Conservation (phyloP, 2,888 invertebrate genomes). For the Thereva nobilitata region DNA sequence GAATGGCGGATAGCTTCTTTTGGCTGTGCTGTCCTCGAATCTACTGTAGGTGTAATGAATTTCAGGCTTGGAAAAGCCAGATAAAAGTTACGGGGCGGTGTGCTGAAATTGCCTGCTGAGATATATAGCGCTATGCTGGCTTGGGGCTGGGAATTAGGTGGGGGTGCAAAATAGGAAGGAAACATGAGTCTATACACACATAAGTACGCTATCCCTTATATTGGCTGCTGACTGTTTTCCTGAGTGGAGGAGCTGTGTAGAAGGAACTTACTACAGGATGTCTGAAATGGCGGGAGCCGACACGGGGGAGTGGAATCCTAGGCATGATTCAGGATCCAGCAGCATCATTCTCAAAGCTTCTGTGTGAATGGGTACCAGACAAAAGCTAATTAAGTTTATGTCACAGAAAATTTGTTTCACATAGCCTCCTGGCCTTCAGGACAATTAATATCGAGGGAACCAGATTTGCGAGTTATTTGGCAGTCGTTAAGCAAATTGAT, state of each 20-base stretch:
- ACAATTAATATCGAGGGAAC: conserved; percentile 53
- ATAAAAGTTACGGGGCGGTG: conserved; percentile 23
- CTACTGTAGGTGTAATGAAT: conserved; percentile 32
- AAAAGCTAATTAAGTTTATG: conserved; percentile 60
- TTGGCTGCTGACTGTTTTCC: no score
- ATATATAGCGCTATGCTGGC: conserved; percentile 2
- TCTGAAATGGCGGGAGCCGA: background rate
- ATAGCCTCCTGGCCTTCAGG: conserved; percentile 53
- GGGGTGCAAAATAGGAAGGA: conserved; percentile 9
- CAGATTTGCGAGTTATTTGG: conserved; percentile 36
- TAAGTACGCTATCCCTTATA: background rate
- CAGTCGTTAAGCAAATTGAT: conserved; percentile 35
- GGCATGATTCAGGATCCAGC: background rate
- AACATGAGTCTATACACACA: conserved; percentile 13
- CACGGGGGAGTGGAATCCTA: conserved; percentile 1
- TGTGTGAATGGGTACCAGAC: conserved; percentile 42
- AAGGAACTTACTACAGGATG: no score
- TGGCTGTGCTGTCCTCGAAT: conserved; percentile 20
- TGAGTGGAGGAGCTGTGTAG: no score
- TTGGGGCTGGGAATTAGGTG: conserved; percentile 1
- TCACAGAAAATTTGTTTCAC: conserved; percentile 59
- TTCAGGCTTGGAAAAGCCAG: conserved; percentile 28
- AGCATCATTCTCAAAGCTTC: conserved; percentile 4
- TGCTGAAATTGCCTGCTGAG: conserved; percentile 1
- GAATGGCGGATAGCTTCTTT: conserved; percentile 29